A percentile compares a stretch with the other conserved stretches of the same genome.
Conservation (phyloP, 2,888 invertebrate genomes). For the Megaustenia siamemsis region DNA sequence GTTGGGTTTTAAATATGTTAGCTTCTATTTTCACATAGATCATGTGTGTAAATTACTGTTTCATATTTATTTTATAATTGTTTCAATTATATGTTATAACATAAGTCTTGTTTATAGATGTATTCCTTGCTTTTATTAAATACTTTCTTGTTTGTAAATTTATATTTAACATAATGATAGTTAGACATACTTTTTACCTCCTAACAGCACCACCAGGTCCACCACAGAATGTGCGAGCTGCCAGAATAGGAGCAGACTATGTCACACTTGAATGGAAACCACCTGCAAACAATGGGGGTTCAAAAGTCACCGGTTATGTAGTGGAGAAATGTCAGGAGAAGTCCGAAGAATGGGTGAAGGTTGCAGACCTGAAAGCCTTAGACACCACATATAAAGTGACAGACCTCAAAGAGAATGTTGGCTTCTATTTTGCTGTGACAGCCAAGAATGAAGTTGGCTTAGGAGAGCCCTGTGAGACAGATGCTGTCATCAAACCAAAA, state of each 20-base stretch:
- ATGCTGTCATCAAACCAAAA: slow-evolving; percentile 59
- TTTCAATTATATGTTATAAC: background rate
- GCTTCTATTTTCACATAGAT: too few species aligned
- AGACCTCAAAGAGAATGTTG: slow-evolving; percentile 64
- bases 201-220: slow-evolving; percentile 76
- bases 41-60: too few species aligned
- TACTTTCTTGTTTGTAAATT: too few species aligned
- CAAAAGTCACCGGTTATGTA: slow-evolving; percentile 67
- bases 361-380: slow-evolving; percentile 57
- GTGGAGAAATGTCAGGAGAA: slow-evolving; percentile 61
- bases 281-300: slow-evolving; percentile 65
- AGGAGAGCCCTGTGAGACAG: slow-evolving; percentile 61
- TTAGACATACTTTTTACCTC: background rate
- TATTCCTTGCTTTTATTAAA: too few species aligned
- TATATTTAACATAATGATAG: too few species aligned
- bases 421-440: slow-evolving; percentile 72
- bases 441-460: slow-evolving; percentile 71
- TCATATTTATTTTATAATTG: too few species aligned
- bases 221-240: slow-evolving; percentile 63
- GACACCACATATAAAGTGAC: slow-evolving; percentile 61
- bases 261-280: slow-evolving; percentile 67
- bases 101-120: background rate
- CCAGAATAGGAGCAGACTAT: slow-evolving; percentile 61
- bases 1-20: too few species aligned
- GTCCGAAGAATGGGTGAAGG: slow-evolving; percentile 61